Evolutionary conservation across 2,888 invertebrate genomes (phyloP).

Genomic region (Oegoconia quadripuncta): DNA sequence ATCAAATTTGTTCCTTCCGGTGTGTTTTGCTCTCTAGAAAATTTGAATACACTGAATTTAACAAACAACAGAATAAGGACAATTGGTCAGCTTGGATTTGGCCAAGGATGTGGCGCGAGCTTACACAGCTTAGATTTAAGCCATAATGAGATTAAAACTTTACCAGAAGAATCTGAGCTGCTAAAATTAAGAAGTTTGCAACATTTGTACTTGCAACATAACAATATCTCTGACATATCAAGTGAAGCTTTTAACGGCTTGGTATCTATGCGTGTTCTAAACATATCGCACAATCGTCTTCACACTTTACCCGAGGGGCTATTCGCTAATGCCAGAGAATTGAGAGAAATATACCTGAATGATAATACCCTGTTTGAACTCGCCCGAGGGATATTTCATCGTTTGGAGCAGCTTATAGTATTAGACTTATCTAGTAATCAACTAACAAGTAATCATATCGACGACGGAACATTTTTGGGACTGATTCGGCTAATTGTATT

Average conservation of each 20-base stretch:
- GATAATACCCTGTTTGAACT: slow-evolving; percentile 91
- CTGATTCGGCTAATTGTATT: slow-evolving; percentile 90
- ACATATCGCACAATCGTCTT: slow-evolving; percentile 92
- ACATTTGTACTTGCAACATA: slow-evolving; percentile 89
- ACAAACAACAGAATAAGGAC: slow-evolving; percentile 90
- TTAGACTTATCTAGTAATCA: slow-evolving; percentile 92
- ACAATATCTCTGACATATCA: slow-evolving; percentile 88
- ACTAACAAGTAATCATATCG: slow-evolving; percentile 90
- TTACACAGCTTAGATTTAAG: slow-evolving; percentile 89
- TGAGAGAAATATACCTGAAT: slow-evolving; percentile 90
- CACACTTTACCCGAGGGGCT: slow-evolving; percentile 89
- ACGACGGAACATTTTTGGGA: slow-evolving; percentile 91
- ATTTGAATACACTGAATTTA: slow-evolving; percentile 89
- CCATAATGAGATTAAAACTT: slow-evolving; percentile 85
- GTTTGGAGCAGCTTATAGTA: slow-evolving; percentile 89
- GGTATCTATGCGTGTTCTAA: slow-evolving; percentile 87
- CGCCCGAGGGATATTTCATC: slow-evolving; percentile 90
- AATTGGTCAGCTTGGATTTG: slow-evolving; percentile 87
- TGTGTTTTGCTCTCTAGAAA: slow-evolving; percentile 88
- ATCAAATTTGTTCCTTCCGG: slow-evolving; percentile 88
- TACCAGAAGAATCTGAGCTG: slow-evolving; percentile 87
- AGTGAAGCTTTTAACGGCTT: slow-evolving; percentile 89
- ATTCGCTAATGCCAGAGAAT: slow-evolving; percentile 89
- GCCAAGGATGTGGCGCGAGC: slow-evolving; percentile 82
- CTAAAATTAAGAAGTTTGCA: slow-evolving; percentile 87